Conservation (phyloP, 2,113 vertebrate species). For the Mustelus asterias region DNA sequence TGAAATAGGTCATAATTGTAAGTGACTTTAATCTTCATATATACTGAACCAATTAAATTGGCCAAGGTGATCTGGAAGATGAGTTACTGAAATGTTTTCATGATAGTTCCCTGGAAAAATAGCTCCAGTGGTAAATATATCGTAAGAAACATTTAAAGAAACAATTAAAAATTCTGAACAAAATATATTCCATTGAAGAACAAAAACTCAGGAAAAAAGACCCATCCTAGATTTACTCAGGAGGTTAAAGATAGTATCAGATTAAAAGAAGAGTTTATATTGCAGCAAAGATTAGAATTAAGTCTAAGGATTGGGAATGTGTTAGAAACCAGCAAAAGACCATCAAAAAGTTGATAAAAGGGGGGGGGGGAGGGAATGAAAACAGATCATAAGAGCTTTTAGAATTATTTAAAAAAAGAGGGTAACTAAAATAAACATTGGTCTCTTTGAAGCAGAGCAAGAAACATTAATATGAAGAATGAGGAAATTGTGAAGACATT, state of each 20-base stretch:
- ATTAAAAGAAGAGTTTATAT: neutral
- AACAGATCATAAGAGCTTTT: too few relatives aligned
- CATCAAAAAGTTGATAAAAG: too few relatives aligned
- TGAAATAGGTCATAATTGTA: neutral
- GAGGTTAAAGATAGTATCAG: neutral
- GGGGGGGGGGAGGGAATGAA: too few relatives aligned
- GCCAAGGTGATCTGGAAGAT: neutral
- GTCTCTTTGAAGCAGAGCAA: too few relatives aligned
- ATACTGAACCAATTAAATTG: neutral
- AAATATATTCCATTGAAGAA: neutral
- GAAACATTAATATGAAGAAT: too few relatives aligned
- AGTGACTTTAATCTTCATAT: neutral
- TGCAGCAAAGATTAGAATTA: too few relatives aligned
- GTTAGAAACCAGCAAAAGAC: neutral
- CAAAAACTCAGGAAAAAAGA: neutral
- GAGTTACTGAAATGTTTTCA: neutral
- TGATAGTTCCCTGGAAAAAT: neutral
- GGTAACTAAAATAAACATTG: too few relatives aligned
- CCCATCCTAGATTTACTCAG: neutral
- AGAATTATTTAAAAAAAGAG: too few relatives aligned
- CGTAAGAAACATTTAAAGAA: neutral
- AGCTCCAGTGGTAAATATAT: neutral
- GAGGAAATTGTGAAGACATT: too few relatives aligned
- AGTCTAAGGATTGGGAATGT: neutral
- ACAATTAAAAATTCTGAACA: neutral